Evolutionary conservation across 2,113 vertebrate species (phyloP), one percentile per base, ranked within the genome.

Genomic region (Leuciscus idus): DNA sequence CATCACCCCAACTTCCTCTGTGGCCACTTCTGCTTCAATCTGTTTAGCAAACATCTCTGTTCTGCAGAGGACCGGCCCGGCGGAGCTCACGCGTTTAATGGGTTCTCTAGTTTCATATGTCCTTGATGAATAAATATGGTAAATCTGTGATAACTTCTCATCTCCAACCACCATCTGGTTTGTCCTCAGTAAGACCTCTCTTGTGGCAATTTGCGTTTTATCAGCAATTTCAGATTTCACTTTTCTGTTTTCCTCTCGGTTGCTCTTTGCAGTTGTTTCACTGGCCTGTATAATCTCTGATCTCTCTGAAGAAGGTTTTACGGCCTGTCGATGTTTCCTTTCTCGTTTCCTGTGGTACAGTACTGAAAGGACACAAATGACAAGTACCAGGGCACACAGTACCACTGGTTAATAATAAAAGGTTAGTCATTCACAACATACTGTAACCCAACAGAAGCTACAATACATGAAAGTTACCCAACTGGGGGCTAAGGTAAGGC

Each of bases 71-170:
- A 93, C 36, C 6, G 95, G 93, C 0, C 91, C 88, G 2, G 95
- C 95, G 0, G 95, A 96, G 86, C 92, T 94, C 1, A 94, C 90
- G 50, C 93, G 86, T 85, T 10, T 57, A 57, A 0, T 43, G 1
- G 0, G 2, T 0, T 61, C 1, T 1, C 52, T 3, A 0, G 0
- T 39, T 26, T 81, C 1, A 61, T 26, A 39, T 15, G 36, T 15
- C 0, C 6, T 23, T 13, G 66, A 43, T 66, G 83, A 84, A 62
- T 89, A 88, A 68, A 83, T 89, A 23, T 87, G 77, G 74, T 83
- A 85, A 36, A 89, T 87, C 39, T 87, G 84, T 43, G 88, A 89
- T 17, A 76, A 74, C 43, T 11, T 81, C 50, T 81, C 76, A 68
- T 79, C 46, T 66, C 81, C 80, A n/a, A 28, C 46, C 33, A 59